Conservation (phyloP, 1,140 invertebrate species). For the Drosophila tsacasi region DNA sequence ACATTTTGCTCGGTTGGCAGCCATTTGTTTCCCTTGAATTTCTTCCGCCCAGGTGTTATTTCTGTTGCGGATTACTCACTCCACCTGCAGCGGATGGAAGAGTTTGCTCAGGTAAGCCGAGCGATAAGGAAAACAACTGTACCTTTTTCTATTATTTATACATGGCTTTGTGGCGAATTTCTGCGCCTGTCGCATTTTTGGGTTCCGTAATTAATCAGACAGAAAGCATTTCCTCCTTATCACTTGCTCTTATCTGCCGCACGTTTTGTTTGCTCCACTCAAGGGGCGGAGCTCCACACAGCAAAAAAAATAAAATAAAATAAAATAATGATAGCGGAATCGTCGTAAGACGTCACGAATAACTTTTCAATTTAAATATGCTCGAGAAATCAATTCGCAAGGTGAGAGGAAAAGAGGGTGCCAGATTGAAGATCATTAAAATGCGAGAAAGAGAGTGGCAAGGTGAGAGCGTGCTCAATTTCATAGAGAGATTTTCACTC, state of each 20-base stretch:
- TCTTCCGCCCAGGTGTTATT: slow-evolving; percentile 48
- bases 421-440: slow-evolving; percentile 6
- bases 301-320: background rate
- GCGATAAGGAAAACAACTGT: slow-evolving; percentile 28
- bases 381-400: slow-evolving; percentile 31
- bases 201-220: slow-evolving; percentile 14
- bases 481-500: slow-evolving; percentile 10
- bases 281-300: slow-evolving; percentile 34
- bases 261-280: slow-evolving; percentile 58
- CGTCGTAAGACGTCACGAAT: slow-evolving; percentile 62
- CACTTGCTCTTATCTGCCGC: slow-evolving; percentile 46
- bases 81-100: slow-evolving; percentile 20
- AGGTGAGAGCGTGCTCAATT: slow-evolving; percentile 14
- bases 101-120: slow-evolving; percentile 16
- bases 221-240: slow-evolving; percentile 30
- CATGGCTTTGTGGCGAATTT: slow-evolving; percentile 25
- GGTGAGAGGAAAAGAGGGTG: slow-evolving; percentile 13
- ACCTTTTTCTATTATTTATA: slow-evolving; percentile 26
- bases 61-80: slow-evolving; percentile 38
- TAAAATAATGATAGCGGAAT: slow-evolving; percentile 31
- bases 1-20: background rate
- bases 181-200: slow-evolving; percentile 2
- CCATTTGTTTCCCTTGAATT: slow-evolving; percentile 10
- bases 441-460: slow-evolving; percentile 1
- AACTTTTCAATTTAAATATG: slow-evolving; percentile 62